These are phyloP conservation scores for Pipistrellus nathusii DNA, from an alignment of 2,797 vertebrate genomes.

Conservation along the genomic window DNA sequence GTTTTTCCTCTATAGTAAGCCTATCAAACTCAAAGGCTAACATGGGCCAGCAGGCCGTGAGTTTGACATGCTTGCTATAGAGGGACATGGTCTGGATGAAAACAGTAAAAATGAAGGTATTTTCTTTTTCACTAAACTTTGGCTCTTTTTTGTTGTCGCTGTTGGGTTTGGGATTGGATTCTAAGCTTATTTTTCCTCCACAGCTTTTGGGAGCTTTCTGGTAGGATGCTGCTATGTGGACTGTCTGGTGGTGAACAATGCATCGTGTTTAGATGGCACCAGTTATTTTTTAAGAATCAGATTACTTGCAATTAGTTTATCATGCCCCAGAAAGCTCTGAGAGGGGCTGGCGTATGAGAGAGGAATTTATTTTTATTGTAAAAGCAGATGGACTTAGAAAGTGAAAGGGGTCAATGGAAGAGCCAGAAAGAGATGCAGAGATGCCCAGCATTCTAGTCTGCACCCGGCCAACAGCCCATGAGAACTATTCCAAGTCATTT, in stretches of 20 bases:
- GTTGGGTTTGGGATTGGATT: background rate
- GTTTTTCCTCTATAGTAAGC: background rate
- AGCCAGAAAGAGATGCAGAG: constrained; percentile 37
- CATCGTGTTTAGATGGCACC: constrained; percentile 10
- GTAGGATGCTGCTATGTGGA: background rate
- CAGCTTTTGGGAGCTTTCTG: background rate
- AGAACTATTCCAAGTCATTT: constrained; percentile 55
- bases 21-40: too few relatives aligned
- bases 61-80: too few relatives aligned
- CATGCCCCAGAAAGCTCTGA: background rate
- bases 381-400: constrained; percentile 5
- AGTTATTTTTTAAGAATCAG: background rate
- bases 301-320: constrained; percentile 32
- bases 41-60: too few relatives aligned
- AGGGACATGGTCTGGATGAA: background rate
- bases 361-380: constrained; percentile 16
- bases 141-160: background rate
- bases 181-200: background rate
- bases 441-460: background rate
- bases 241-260: background rate
- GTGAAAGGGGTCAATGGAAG: background rate
- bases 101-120: background rate
- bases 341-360: background rate
- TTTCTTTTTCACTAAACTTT: background rate
- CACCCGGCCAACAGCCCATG: background rate